Conservation (phyloP, 2,797 vertebrate genomes). For the Anguilla obscura region DNA sequence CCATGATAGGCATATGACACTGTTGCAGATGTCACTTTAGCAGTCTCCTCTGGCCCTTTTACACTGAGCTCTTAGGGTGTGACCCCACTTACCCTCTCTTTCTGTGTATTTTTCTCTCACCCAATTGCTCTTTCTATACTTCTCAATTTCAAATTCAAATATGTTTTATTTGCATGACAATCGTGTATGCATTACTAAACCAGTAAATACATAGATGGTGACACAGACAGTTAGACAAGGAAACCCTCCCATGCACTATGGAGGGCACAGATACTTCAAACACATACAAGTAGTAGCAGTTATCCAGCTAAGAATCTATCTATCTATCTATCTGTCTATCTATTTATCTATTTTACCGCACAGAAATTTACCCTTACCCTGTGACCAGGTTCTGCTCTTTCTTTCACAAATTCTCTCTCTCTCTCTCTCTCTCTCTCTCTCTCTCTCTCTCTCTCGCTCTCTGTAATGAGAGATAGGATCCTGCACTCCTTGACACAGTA, state of each 20-base stretch:
- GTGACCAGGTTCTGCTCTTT: not conserved
- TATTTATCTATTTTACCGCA: too few relatives aligned
- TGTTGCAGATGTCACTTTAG: not conserved
- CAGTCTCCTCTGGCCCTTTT: not conserved
- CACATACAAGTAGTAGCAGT: too few relatives aligned
- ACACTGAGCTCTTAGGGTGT: not conserved
- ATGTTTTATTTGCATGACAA: too few relatives aligned
- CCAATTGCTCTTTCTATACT: not conserved
- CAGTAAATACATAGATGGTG: not conserved
- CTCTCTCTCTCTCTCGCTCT: not conserved
- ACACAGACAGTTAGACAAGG: not conserved
- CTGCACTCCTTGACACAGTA: slow-evolving; percentile 53
- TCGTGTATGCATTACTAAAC: not conserved
- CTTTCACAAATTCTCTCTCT: not conserved
- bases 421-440: not conserved
- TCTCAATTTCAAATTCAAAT: too few relatives aligned
- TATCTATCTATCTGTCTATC: slow-evolving; percentile 23
- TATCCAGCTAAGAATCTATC: not conserved
- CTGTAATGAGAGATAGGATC: slow-evolving; percentile 53
- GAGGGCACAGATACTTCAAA: too few relatives aligned
- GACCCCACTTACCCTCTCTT: not conserved
- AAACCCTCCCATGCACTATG: not conserved
- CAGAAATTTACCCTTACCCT: not conserved
- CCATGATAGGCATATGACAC: not conserved
- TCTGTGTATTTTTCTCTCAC: not conserved